Evolutionary conservation across 2,113 vertebrate species (phyloP), one percentile per base, ranked within the genome.

Genomic region (Otus sunia): DNA sequence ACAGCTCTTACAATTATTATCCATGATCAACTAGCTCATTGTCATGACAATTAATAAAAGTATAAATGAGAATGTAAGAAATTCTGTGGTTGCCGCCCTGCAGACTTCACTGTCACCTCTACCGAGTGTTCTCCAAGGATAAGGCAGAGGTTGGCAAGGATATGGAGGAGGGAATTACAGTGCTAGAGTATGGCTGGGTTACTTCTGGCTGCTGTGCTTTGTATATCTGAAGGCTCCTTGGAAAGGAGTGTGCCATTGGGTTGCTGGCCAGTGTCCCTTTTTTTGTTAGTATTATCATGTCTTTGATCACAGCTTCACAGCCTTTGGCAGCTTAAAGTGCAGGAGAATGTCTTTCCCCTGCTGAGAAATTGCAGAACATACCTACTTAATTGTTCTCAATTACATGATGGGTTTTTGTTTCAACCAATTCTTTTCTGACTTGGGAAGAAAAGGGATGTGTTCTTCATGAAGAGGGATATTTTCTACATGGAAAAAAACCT

Each of bases 51-150:
- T 79, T 52, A 92, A 74, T 75, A 27, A 23, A 89, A 76, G 22
- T 78, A 36, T 69, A 87, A 79, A 75, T 12, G 14, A 66, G 29
- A 75, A 43, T n/a, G 16, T 53, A 43, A 68, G 45, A 83, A 81
- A 36, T 9, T 34, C 43, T 73, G 20, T 69, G 59, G 34, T 87
- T 1, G 0, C 34, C 32, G 3, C 26, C 5, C 7, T 82, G 0
- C 47, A 83, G 56, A 73, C 25, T 72, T 93, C 49, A 23, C 22
- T 64, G 59, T 20, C 45, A 63, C 22, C 20, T 80, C 4, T 11
- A 41, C 25, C 16, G 26, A 75, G 26, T 20, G 19, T 45, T 43
- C 27, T 79, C 8, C 26, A 23, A 53, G 39, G 12, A 10, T 36
- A 25, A 39, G 20, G 47, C 55, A 39, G 5, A 32, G 45, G 9